Conservation (phyloP, 2,113 vertebrate species). For the Pseudolaguvia tuberculata region DNA sequence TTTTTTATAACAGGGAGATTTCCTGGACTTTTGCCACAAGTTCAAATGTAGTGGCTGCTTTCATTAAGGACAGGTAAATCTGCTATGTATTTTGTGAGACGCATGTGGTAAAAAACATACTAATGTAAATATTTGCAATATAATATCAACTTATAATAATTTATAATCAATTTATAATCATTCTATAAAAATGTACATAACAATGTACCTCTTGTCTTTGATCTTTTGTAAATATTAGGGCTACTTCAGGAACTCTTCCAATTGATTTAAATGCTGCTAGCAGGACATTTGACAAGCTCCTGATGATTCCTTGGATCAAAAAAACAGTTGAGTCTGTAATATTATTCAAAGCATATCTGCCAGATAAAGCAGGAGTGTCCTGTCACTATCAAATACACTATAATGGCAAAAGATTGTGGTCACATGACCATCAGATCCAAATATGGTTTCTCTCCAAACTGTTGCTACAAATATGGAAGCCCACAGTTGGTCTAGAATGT, state of each 20-base stretch:
- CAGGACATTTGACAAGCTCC: conserved; percentile 53
- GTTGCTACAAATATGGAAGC: too few species aligned
- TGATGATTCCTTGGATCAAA: conserved; percentile 58
- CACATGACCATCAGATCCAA: too few species aligned
- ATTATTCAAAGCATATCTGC: too few species aligned
- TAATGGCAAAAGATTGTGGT: too few species aligned
- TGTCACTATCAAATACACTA: too few species aligned
- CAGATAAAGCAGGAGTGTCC: too few species aligned
- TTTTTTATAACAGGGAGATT: conserved; percentile 57
- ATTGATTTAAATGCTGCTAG: conserved; percentile 60
- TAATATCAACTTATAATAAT: too few species aligned
- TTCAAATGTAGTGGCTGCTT: conserved; percentile 65
- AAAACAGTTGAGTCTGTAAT: conserved; percentile 50
- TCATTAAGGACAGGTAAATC: conserved; percentile 59
- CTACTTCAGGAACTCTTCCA: conserved; percentile 35
- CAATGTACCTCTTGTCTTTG: not conserved
- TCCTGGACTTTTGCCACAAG: conserved; percentile 53
- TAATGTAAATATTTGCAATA: not conserved
- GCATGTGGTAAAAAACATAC: not conserved
- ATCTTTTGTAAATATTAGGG: not conserved
- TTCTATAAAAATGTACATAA: not conserved
- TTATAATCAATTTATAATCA: not conserved
- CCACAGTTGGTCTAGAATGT: too few species aligned
- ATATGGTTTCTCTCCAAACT: too few species aligned
- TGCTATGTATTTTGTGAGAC: not conserved